Percentiles rank a stretch among this genome's conserved stretches.
Evolutionary conservation across 2,113 vertebrate genomes (phyloP).

Genomic region (Nothoprocta pentlandii): DNA sequence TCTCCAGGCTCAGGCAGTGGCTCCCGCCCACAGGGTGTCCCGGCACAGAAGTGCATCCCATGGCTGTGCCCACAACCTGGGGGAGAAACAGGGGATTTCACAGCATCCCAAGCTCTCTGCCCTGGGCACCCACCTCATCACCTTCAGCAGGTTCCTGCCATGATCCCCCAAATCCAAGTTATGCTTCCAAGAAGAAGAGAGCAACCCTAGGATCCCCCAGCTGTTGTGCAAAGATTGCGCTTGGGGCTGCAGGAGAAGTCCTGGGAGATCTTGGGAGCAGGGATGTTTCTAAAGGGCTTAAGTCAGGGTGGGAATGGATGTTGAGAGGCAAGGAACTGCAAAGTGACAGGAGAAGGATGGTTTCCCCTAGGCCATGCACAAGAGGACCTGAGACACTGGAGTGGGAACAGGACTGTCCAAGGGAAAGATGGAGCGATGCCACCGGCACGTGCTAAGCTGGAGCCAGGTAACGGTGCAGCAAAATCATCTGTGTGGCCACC

Average conservation of each 20-base stretch:
- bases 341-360: background rate
- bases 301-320: background rate
- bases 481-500: background rate
- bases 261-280: background rate
- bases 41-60: too few relatives aligned
- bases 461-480: too few relatives aligned
- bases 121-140: background rate
- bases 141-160: background rate
- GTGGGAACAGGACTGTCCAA: background rate
- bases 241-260: background rate
- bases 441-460: background rate
- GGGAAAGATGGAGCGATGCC: background rate
- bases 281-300: background rate
- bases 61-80: too few relatives aligned
- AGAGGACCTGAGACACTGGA: background rate
- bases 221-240: accelerated
- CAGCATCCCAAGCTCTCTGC: background rate
- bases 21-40: background rate
- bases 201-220: background rate
- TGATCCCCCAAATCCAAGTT: background rate
- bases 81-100: background rate
- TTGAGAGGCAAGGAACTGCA: background rate
- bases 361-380: background rate
- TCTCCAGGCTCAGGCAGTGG: conserved; percentile 21
- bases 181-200: accelerated